Percentiles rank a stretch among this genome's conserved stretches.
Evolutionary conservation across 2,797 vertebrate genomes (phyloP).

Genomic region (Synaphobranchus kaupii): DNA sequence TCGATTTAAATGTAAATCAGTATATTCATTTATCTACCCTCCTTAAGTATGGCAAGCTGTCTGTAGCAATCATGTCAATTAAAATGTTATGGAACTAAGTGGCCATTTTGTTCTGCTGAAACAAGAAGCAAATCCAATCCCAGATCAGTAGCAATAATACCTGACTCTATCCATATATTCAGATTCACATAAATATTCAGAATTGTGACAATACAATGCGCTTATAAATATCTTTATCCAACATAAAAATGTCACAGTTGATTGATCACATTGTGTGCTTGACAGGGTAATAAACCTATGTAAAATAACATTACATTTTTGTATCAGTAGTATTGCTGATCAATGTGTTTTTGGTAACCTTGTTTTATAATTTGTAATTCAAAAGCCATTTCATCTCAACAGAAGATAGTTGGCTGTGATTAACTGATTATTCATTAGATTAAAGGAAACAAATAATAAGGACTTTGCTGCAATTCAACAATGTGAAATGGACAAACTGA

Average conservation of each 20-base stretch:
- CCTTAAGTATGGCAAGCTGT: slow-evolving; percentile 67
- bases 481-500: not conserved
- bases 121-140: slow-evolving; percentile 14
- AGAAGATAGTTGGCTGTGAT: not conserved
- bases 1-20: slow-evolving; percentile 79
- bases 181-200: not conserved
- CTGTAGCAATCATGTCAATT: slow-evolving; percentile 59
- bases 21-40: slow-evolving; percentile 73
- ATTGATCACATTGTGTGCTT: not conserved
- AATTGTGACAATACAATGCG: not conserved
- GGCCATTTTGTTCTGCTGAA: slow-evolving; percentile 6
- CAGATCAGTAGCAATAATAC: not conserved
- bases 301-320: not conserved
- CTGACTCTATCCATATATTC: not conserved
- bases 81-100: slow-evolving; percentile 32
- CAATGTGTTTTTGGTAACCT: not conserved
- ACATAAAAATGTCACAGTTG: not conserved
- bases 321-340: not conserved
- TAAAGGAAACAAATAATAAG: not conserved
- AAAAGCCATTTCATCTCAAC: not conserved
- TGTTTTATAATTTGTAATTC: not conserved
- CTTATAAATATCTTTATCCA: not conserved
- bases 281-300: not conserved
- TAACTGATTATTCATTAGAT: not conserved
- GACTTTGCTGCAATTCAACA: not conserved